A percentile compares a stretch with the other conserved stretches of the same genome.
phyloP scores from a whole-genome alignment of 2,888 invertebrate genomes.

The Girardia tigrina region DNA sequence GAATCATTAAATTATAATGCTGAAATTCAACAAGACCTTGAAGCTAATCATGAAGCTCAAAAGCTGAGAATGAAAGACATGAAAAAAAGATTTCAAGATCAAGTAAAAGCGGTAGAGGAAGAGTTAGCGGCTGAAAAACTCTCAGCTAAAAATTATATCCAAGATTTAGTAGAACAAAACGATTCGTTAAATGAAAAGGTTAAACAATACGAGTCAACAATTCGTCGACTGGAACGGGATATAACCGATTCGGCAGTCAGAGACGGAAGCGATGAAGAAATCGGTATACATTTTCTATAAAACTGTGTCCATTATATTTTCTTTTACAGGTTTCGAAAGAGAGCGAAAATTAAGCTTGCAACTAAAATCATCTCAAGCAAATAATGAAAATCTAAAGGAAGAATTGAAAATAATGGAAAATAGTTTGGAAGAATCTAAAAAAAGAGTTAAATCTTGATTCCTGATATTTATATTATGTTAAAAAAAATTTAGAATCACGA shows the following conservation, averaged over 20 bases:
- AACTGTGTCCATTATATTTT: neutral
- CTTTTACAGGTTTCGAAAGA: neutral
- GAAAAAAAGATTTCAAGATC: neutral
- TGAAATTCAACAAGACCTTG: neutral
- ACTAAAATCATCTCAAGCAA: neutral
- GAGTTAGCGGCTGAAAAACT: neutral
- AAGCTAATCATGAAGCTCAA: neutral
- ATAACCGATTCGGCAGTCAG: neutral
- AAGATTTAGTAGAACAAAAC: neutral
- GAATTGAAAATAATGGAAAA: neutral
- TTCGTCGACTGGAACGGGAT: neutral
- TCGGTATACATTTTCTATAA: neutral
- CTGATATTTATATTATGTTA: neutral
- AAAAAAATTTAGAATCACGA: neutral
- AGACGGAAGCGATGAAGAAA: neutral
- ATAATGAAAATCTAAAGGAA: neutral
- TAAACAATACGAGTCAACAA: conserved; percentile 1
- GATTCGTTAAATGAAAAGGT: neutral
- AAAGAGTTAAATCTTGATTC: neutral
- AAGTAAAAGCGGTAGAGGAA: neutral
- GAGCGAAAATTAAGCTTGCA: conserved; percentile 5
- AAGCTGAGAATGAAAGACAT: neutral
- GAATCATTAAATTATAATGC: neutral
- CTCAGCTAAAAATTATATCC: neutral
- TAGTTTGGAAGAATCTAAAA: neutral